These are phyloP conservation scores for Pseudochirops cupreus DNA, from an alignment of 2,797 vertebrate genomes.

Conservation along the genomic window DNA sequence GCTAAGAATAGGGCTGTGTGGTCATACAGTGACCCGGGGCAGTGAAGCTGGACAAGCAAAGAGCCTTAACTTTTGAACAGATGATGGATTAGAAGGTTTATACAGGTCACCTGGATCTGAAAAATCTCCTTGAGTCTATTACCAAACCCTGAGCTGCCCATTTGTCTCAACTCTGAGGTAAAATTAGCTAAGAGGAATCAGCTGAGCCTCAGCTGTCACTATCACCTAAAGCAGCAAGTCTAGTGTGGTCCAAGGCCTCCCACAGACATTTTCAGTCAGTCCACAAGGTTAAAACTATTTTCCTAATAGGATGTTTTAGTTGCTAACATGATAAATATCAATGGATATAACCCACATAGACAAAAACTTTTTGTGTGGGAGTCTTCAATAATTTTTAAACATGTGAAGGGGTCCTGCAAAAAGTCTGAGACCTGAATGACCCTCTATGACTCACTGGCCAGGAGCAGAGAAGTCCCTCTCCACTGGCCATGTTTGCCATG, in stretches of 20 bases:
- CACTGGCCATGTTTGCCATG: background rate
- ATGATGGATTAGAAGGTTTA: background rate
- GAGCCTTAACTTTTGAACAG: slow-evolving; percentile 2
- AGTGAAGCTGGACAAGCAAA: background rate
- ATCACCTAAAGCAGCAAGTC: background rate
- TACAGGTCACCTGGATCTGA: background rate
- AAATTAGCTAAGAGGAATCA: background rate
- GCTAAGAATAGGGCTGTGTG: background rate
- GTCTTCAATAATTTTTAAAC: background rate
- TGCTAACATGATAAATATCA: background rate
- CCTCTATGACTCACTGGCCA: background rate
- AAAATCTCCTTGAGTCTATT: background rate
- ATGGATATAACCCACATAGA: background rate
- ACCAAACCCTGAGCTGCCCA: background rate
- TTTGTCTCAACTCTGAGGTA: background rate
- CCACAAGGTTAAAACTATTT: background rate
- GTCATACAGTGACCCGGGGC: background rate
- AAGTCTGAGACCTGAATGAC: background rate
- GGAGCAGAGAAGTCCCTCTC: background rate
- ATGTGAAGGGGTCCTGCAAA: background rate
- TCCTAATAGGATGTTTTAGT: background rate
- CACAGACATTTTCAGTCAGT: background rate
- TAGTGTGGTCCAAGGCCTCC: background rate
- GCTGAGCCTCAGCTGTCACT: background rate
- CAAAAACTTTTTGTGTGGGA: background rate